Percentiles rank a stretch among this genome's conserved stretches.
These are phyloP conservation scores for Cyprinus carpio DNA, from an alignment of 2,113 vertebrate genomes.

Conservation along the genomic window DNA sequence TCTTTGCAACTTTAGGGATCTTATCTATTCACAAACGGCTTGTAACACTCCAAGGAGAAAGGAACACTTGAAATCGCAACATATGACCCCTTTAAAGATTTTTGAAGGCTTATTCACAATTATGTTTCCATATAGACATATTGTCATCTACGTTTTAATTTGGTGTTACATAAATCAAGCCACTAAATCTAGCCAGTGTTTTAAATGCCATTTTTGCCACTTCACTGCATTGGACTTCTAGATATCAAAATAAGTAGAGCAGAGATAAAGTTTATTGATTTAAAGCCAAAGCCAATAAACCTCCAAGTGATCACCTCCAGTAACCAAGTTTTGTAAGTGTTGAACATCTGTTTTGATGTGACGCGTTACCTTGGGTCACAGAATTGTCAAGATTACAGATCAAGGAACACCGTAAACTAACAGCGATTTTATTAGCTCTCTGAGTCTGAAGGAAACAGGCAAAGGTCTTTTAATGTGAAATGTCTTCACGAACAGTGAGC, in stretches of 20 bases:
- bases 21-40: too few relatives aligned
- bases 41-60: too few relatives aligned
- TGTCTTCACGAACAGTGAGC: background rate
- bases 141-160: background rate
- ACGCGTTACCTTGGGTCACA: background rate
- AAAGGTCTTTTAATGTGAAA: background rate
- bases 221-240: background rate
- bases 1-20: too few relatives aligned
- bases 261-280: conserved; percentile 3
- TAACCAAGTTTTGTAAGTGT: conserved; percentile 1
- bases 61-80: too few relatives aligned
- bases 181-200: background rate
- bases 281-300: background rate
- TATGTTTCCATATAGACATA: background rate
- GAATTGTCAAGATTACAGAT: conserved; percentile 17
- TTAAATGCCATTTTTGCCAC: background rate
- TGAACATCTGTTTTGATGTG: background rate
- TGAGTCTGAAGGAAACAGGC: background rate
- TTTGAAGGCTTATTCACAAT: background rate
- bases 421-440: background rate
- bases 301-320: background rate
- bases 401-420: background rate
- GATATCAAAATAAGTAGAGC: background rate
- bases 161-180: background rate
- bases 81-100: too few relatives aligned